phyloP scores from a whole-genome alignment of 2,888 invertebrate species.

The Pogonocherus hispidulus region DNA sequence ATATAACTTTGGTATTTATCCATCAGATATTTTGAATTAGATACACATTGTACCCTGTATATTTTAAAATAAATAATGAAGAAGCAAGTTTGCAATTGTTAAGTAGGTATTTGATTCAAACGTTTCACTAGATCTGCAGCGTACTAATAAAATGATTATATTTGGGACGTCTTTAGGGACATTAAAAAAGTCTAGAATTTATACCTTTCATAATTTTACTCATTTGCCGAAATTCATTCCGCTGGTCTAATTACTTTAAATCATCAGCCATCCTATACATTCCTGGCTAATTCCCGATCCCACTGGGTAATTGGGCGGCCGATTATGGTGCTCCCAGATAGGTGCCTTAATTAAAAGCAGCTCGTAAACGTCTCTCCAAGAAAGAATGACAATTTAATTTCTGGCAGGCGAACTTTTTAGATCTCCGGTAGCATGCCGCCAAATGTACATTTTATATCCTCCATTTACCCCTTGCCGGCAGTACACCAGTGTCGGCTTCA shows the following conservation, averaged over 20 bases:
- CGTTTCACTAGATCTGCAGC: too few species aligned
- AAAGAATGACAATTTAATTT: slow-evolving; percentile 59
- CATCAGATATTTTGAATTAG: too few species aligned
- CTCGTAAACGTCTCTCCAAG: slow-evolving; percentile 49
- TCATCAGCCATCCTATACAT: slow-evolving; percentile 20
- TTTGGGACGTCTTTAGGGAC: too few species aligned
- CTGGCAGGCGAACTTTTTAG: slow-evolving; percentile 57
- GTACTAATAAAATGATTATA: too few species aligned
- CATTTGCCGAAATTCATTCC: slow-evolving; percentile 13
- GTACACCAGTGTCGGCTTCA: neutral
- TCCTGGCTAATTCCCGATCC: slow-evolving; percentile 44
- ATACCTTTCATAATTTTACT: neutral
- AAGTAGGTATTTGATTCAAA: too few species aligned
- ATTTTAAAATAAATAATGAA: too few species aligned
- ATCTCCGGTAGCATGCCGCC: slow-evolving; percentile 59
- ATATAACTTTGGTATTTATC: too few species aligned
- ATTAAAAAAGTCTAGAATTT: too few species aligned
- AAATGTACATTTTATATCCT: slow-evolving; percentile 62
- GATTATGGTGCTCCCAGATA: slow-evolving; percentile 52
- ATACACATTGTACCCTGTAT: too few species aligned
- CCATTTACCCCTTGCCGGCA: slow-evolving; percentile 52
- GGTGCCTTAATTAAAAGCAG: slow-evolving; percentile 56
- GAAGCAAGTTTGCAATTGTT: too few species aligned
- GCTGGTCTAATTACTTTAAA: slow-evolving; percentile 22
- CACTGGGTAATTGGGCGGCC: slow-evolving; percentile 48